Percentiles rank a stretch among this genome's conserved stretches.
Evolutionary conservation across 2,113 vertebrate genomes (phyloP).

Genomic region (Lutjanus erythropterus): DNA sequence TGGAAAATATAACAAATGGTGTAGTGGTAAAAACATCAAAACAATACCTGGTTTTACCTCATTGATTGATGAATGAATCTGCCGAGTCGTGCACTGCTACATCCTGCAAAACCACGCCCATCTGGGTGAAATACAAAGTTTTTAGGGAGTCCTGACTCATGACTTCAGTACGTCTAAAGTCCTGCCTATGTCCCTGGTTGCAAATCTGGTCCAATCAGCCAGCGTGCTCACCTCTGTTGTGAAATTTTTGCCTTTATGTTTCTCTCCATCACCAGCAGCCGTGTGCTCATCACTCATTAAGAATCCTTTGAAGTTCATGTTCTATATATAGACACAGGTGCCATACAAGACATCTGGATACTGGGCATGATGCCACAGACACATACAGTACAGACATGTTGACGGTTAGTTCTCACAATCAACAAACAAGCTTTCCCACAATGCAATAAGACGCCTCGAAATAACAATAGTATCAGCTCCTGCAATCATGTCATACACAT

Average conservation of each 20-base stretch:
- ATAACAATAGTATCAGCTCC: slow-evolving; percentile 52
- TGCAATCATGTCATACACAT: slow-evolving; percentile 62
- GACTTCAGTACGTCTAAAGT: no score
- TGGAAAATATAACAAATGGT: no score
- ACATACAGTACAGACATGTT: slow-evolving; percentile 30
- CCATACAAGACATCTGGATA: neutral
- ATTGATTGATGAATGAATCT: no score
- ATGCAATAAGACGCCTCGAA: slow-evolving; percentile 44
- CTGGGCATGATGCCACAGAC: slow-evolving; percentile 26
- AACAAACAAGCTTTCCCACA: slow-evolving; percentile 53
- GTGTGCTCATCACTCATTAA: slow-evolving; percentile 28
- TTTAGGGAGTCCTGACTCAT: no score
- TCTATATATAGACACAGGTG: slow-evolving; percentile 50
- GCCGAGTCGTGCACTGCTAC: no score
- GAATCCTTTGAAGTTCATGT: slow-evolving; percentile 26
- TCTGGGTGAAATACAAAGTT: no score
- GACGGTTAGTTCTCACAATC: slow-evolving; percentile 22
- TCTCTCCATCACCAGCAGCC: slow-evolving; percentile 26
- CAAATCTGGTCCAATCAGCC: slow-evolving; percentile 14
- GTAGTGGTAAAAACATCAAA: no score
- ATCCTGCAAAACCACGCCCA: no score
- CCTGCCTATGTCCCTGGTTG: no score
- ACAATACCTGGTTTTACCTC: no score
- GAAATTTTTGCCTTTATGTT: slow-evolving; percentile 26
- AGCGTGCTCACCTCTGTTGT: neutral